Base-by-base conservation (phyloP, 2,113 vertebrate genomes). In the Cricetomys ansorgei region DNA sequence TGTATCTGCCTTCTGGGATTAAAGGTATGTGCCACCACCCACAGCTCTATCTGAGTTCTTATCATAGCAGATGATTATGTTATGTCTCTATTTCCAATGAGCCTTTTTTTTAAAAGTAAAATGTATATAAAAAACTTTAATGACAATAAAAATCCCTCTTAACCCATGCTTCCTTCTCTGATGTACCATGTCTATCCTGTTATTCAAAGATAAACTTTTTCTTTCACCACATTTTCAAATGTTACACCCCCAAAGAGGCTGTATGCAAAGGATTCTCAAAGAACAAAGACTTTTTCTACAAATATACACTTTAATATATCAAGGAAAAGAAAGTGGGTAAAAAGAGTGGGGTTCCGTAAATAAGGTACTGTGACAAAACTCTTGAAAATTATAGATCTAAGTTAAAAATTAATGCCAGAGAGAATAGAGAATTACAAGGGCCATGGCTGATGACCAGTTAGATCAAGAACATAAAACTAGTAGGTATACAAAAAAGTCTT, bases 301-400 rank as follows among this genome's bases (percentile, higher is more conserved):
- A 79, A 79, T 34, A 55, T 34, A 53, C 9, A 75, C 10, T 29
- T 76, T 45, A 29, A 27, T 45, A 48, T 45, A 27, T 2, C 73
- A 29, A 25, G 21, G 21, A 25, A 13, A n/a, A 80, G 21, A 55
- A n/a, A 7, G 0, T 13, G 21, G n/a, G 53, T 57, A 57, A 81
- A 25, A n/a, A 23, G 8, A 19, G 19, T 80, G 9, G 37, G 31
- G 3, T 17, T 0, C 31, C 1, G 0, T 10, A 79, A 34, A 34
- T 75, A 75, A 37, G 1, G 53, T 5, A 79, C 15, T 17, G 17
- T 53, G 31, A 37, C 50, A 80, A 57, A 55, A 80, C 4, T 3
- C 53, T 55, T 80, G 19, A 12, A 80, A 79, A 57, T 21, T 80
- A 37, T 80, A n/a, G 34, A 50, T 50, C 29, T 80, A 57, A 79